A percentile compares a stretch with the other conserved stretches of the same genome.
Evolutionary conservation across 2,888 invertebrate genomes (phyloP).

Genomic region (Conops quadrifasciatus): DNA sequence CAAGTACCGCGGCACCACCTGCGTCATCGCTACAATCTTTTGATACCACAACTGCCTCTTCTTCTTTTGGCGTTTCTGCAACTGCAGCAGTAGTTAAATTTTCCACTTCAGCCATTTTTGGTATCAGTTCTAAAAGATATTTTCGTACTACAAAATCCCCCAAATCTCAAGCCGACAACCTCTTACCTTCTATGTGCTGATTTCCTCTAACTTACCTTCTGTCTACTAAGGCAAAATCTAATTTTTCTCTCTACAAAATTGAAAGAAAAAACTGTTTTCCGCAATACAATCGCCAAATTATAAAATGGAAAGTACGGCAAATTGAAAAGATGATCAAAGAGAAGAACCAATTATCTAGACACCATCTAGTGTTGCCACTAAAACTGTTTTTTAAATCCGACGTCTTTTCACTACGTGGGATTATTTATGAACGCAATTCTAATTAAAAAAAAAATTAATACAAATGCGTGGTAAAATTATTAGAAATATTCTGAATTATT

Average conservation of each 20-base stretch:
- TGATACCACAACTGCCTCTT: slow-evolving; percentile 53
- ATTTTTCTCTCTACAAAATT: slow-evolving; percentile 39
- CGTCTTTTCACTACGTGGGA: too few species aligned
- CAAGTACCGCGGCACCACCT: slow-evolving; percentile 49
- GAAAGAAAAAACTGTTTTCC: slow-evolving; percentile 42
- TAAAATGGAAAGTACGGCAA: slow-evolving; percentile 60
- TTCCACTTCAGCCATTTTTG: slow-evolving; percentile 63
- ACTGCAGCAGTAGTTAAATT: slow-evolving; percentile 50
- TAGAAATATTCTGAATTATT: too few species aligned
- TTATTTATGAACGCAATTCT: too few species aligned
- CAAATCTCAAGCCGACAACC: neutral
- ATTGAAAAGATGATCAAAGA: slow-evolving; percentile 11
- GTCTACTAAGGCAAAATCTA: slow-evolving; percentile 1
- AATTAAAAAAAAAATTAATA: too few species aligned
- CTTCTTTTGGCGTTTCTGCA: slow-evolving; percentile 19
- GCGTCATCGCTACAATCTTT: slow-evolving; percentile 47
- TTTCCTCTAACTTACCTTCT: slow-evolving; percentile 25
- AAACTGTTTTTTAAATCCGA: too few species aligned
- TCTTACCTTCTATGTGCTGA: neutral
- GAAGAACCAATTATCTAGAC: neutral
- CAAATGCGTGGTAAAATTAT: too few species aligned
- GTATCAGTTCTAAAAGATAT: slow-evolving; percentile 7
- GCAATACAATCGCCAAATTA: slow-evolving; percentile 45
- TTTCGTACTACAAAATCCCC: neutral
- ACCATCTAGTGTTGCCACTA: too few species aligned